Evolutionary conservation across 2,888 invertebrate species (phyloP).

Genomic region (Pediacus dermestoides): DNA sequence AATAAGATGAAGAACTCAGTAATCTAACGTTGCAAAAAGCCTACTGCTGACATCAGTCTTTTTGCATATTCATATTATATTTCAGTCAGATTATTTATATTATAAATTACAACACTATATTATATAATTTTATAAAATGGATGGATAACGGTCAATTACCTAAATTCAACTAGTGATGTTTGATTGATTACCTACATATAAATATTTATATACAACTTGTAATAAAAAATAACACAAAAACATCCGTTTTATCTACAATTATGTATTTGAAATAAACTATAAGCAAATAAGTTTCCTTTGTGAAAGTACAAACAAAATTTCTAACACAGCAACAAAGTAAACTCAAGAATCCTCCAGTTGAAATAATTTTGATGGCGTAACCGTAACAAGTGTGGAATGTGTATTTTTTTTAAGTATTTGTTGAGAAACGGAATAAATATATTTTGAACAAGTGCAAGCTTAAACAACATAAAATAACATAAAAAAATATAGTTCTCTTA

Average conservation of each 20-base stretch:
- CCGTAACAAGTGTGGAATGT: constrained; percentile 13
- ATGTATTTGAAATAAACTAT: too few relatives aligned
- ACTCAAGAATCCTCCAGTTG: constrained; percentile 18
- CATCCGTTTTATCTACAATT: too few relatives aligned
- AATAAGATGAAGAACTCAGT: too few relatives aligned
- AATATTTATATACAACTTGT: too few relatives aligned
- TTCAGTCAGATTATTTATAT: constrained; percentile 21
- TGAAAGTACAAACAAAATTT: too few relatives aligned
- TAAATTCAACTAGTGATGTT: constrained; percentile 27
- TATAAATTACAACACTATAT: constrained; percentile 14
- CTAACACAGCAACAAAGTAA: too few relatives aligned
- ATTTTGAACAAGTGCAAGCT: constrained; percentile 20
- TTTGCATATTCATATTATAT: constrained; percentile 29
- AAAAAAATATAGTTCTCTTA: constrained; percentile 27
- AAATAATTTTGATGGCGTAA: constrained; percentile 7
- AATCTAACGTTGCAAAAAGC: constrained; percentile 37
- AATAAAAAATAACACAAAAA: too few relatives aligned
- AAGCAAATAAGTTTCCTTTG: too few relatives aligned
- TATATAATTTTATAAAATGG: constrained; percentile 31
- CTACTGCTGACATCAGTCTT: constrained; percentile 39
- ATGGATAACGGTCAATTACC: constrained; percentile 36
- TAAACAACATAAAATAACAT: constrained; percentile 26
- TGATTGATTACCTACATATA: constrained; percentile 22
- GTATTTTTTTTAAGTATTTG: too few relatives aligned
- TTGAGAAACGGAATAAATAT: constrained; percentile 30